Conservation (phyloP, 2,888 invertebrate genomes). For the Frankliniella intonsa region DNA sequence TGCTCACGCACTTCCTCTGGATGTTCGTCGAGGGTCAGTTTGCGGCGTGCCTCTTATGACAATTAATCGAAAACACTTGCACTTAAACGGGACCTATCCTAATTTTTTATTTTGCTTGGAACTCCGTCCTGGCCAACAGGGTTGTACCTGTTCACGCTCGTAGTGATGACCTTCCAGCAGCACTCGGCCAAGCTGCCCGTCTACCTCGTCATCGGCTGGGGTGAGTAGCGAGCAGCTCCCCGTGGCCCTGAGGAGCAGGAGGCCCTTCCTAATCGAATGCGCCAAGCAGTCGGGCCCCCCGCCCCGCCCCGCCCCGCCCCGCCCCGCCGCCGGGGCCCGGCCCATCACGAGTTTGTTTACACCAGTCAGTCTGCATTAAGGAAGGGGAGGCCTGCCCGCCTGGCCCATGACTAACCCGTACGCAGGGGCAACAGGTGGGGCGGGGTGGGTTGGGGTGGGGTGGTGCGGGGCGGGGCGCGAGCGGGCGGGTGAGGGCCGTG, state of each 20-base stretch:
- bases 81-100: too few relatives aligned
- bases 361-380: too few relatives aligned
- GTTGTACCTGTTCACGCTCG: conserved; percentile 4
- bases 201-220: conserved; percentile 8
- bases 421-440: not conserved
- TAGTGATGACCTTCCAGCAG: conserved; percentile 13
- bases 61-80: too few relatives aligned
- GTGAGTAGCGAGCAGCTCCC: not conserved
- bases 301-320: not conserved
- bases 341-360: not conserved
- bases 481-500: not conserved
- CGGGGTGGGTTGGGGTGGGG: not conserved
- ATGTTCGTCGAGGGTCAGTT: conserved; percentile 15
- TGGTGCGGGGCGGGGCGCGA: not conserved
- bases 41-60: too few relatives aligned
- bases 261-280: not conserved
- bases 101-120: too few relatives aligned
- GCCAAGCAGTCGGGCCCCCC: not conserved
- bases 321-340: not conserved
- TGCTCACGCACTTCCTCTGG: conserved; percentile 13
- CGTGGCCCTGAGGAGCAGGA: too few relatives aligned
- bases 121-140: not conserved
- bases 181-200: not conserved
- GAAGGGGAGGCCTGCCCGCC: too few relatives aligned
- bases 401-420: not conserved